These are phyloP conservation scores for Leptopilina drosophilae DNA, from an alignment of 2,888 invertebrate genomes.

Conservation along the genomic window DNA sequence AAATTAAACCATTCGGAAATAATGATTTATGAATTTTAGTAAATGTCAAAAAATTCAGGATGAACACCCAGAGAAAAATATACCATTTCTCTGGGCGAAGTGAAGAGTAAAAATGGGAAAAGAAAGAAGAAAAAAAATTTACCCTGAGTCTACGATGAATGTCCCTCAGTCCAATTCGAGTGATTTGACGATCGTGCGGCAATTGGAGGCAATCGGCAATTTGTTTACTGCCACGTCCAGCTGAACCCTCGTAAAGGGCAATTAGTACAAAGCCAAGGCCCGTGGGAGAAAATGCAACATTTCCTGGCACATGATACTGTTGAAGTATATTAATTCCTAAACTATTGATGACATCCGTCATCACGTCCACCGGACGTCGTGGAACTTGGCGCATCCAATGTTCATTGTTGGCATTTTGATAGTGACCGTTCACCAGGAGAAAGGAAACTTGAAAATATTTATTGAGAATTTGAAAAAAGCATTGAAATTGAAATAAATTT, in stretches of 20 bases:
- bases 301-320: slow-evolving; percentile 75
- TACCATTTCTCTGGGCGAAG: no score
- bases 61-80: no score
- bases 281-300: slow-evolving; percentile 91
- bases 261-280: slow-evolving; percentile 88
- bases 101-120: no score
- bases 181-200: slow-evolving; percentile 85
- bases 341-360: slow-evolving; percentile 89
- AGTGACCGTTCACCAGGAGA: slow-evolving; percentile 48
- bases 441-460: slow-evolving; percentile 37
- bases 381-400: slow-evolving; percentile 50
- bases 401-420: slow-evolving; percentile 50
- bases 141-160: slow-evolving; percentile 90
- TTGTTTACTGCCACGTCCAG: slow-evolving; percentile 85
- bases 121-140: slow-evolving; percentile 65
- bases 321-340: slow-evolving; percentile 79
- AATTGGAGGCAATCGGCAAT: slow-evolving; percentile 84
- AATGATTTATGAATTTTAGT: no score
- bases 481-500: no score
- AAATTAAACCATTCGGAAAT: no score
- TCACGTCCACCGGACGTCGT: slow-evolving; percentile 82
- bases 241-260: slow-evolving; percentile 88
- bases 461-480: no score
- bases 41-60: no score
- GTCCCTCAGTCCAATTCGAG: slow-evolving; percentile 89